Conservation (phyloP, 2,888 invertebrate species). For the Prionchulus punctatus region DNA sequence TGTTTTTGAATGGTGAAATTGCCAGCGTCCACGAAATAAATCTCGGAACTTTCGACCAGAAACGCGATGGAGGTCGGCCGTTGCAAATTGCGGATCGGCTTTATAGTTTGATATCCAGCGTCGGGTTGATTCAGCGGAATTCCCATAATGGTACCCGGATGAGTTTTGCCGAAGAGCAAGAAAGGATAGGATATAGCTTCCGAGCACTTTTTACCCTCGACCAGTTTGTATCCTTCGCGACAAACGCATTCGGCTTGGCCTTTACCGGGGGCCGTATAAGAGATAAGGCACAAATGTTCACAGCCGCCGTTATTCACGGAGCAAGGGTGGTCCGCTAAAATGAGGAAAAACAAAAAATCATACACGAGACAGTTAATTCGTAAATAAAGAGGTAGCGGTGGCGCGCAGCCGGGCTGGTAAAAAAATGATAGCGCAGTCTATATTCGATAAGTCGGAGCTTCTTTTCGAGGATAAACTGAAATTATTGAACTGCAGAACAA, state of each 20-base stretch:
- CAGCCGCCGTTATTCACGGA: conserved; percentile 51
- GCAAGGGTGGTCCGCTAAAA: conserved; percentile 51
- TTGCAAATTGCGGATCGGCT: conserved; percentile 51
- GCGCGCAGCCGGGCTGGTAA: too few species aligned
- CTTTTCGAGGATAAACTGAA: too few species aligned
- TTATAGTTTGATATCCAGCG: conserved; percentile 43
- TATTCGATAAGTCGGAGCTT: too few species aligned
- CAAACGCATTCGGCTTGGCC: conserved; percentile 51
- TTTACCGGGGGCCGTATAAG: conserved; percentile 40
- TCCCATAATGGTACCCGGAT: conserved; percentile 55
- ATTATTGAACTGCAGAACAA: too few species aligned
- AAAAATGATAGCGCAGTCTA: too few species aligned
- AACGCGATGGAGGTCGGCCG: conserved; percentile 53
- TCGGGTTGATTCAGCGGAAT: conserved; percentile 36
- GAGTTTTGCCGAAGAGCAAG: conserved; percentile 48
- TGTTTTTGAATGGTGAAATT: conserved; percentile 48
- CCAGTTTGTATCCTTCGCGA: conserved; percentile 51
- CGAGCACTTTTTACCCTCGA: conserved; percentile 39
- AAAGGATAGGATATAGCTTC: conserved; percentile 12
- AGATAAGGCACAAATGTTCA: conserved; percentile 56
- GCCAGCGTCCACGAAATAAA: conserved; percentile 48
- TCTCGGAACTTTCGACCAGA: conserved; percentile 44
- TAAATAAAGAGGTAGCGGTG: too few species aligned
- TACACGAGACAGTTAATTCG: too few species aligned
- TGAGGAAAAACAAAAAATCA: too few species aligned